phyloP scores from a whole-genome alignment of 2,888 invertebrate genomes.

The Spilosoma lubricipeda region DNA sequence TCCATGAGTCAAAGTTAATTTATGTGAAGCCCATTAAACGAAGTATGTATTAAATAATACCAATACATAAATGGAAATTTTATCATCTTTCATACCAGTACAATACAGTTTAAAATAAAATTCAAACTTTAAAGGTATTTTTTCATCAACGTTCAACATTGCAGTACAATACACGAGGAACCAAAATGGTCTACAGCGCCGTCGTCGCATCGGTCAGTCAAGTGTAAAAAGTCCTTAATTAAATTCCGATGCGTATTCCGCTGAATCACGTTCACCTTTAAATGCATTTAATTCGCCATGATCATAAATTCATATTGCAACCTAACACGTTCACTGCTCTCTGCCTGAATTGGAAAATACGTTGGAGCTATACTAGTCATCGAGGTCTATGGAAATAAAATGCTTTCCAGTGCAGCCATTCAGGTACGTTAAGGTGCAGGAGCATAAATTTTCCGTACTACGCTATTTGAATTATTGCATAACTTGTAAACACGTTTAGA shows the following conservation, averaged over 20 bases:
- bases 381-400: slow-evolving; percentile 81
- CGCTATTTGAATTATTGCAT: slow-evolving; percentile 84
- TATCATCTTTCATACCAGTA: not conserved
- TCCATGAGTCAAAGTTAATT: not conserved
- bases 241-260: slow-evolving; percentile 71
- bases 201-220: slow-evolving; percentile 44
- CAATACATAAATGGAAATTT: too few relatives aligned
- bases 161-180: slow-evolving; percentile 27
- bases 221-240: slow-evolving; percentile 74
- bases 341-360: slow-evolving; percentile 77
- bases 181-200: slow-evolving; percentile 30
- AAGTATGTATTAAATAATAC: too few relatives aligned
- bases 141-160: slow-evolving; percentile 12
- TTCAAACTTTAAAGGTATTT: slow-evolving; percentile 1
- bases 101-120: not conserved
- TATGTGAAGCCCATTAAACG: not conserved
- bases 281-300: slow-evolving; percentile 77
- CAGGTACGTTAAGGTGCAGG: slow-evolving; percentile 81
- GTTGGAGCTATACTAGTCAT: slow-evolving; percentile 62
- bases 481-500: slow-evolving; percentile 84
- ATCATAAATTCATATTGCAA: slow-evolving; percentile 82
- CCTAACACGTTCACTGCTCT: slow-evolving; percentile 74
- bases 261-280: slow-evolving; percentile 71
- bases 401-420: slow-evolving; percentile 83
- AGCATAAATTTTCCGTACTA: slow-evolving; percentile 82